phyloP scores from a whole-genome alignment of 2,888 invertebrate genomes.

The Odontothrips loti region DNA sequence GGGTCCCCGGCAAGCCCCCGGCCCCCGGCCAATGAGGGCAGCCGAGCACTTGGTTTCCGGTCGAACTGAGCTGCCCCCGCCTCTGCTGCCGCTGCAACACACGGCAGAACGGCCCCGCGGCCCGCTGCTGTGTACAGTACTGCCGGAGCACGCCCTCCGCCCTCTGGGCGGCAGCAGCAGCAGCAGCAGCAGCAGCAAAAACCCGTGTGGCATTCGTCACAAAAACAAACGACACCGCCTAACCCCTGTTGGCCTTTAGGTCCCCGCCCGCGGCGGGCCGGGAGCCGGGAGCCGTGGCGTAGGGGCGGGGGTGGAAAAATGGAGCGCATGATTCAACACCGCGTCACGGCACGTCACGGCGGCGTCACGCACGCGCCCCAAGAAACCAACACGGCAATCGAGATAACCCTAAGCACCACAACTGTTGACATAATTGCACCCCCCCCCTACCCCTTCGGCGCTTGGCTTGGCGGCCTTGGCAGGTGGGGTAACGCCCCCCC shows the following conservation, averaged over 20 bases:
- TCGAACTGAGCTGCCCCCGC: background rate
- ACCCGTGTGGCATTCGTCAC: background rate
- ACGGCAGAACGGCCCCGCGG: background rate
- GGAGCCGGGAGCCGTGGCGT: too few species aligned
- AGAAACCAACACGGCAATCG: slow-evolving; percentile 19
- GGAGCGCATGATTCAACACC: background rate
- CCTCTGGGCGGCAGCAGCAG: background rate
- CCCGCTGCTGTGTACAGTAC: too few species aligned
- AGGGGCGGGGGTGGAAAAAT: too few species aligned
- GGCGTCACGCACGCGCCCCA: too few species aligned
- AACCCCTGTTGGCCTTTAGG: too few species aligned
- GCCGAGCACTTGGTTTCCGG: background rate
- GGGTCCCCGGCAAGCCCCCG: background rate
- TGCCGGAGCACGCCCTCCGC: too few species aligned
- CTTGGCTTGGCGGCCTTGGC: background rate
- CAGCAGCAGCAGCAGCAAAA: background rate
- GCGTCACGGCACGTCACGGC: background rate
- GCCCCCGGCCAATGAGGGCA: background rate
- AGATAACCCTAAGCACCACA: slow-evolving; percentile 21
- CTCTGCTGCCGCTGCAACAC: background rate
- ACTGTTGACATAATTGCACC: slow-evolving; percentile 19
- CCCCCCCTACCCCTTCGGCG: background rate
- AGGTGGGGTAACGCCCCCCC: background rate
- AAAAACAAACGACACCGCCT: background rate
- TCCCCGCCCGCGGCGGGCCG: background rate